Base-by-base conservation (phyloP, 1,140 invertebrate genomes). In the Rhopalosiphum maidis region DNA sequence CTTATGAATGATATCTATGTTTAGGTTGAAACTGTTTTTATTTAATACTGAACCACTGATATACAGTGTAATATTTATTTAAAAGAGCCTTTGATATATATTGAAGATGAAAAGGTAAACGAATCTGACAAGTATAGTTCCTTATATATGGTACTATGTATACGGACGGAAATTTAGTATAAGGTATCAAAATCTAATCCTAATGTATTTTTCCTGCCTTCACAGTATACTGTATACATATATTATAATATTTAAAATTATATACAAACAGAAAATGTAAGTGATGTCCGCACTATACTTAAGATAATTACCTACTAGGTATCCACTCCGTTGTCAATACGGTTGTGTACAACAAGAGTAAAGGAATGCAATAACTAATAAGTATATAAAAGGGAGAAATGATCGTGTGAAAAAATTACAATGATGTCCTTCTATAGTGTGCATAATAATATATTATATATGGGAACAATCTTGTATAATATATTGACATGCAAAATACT, bases 401-500 rank as follows among this genome's bases (percentile, higher is more conserved):
- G 1, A 89, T 54, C n/a, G 87, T 89, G 48, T 89, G 48, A 89
- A 35, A 51, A 54, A 89, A 89, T 88, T 51, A 51, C 86, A 51
- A 87, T 48, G 46, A 8, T 48, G 48, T 54, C n/a, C 35, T 48
- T 54, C 87, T 48, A 89, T 89, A 54, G 48, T 89, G 25, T 46
- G 87, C n/a, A 89, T 22, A 54, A 89, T 68, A 68, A 18, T 77
- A 77, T 77, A n/a, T 51, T 51, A 51, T 51, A 21, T n/a, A 77
- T 9, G 48, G 30, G 87, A 89, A 54, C 48, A 46, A 48, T 48
- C 18, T 22, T 15, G 15, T 85, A 41, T 86, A 30, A 8, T 86
- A 46, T 23, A 88, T 88, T 51, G 46, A 35, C 30, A 41, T 37
- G 51, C 87, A 89, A 55, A 89, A 89, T 43, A 43, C n/a, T 54